Evolutionary conservation across 2,113 vertebrate species (phyloP), one percentile per base, ranked within the genome.

Genomic region (Puffinus mauretanicus): DNA sequence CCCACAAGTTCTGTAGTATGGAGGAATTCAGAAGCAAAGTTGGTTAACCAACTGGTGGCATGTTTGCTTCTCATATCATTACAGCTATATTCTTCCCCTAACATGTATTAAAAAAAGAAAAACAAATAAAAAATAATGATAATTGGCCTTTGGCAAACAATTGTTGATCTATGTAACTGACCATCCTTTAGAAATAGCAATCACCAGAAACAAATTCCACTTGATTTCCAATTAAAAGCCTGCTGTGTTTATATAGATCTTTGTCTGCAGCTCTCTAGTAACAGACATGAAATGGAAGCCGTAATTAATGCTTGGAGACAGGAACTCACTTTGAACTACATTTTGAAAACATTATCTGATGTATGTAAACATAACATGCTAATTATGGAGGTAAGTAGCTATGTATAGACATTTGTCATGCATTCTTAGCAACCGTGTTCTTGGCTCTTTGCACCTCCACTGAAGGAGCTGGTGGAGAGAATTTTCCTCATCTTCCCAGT

Each of bases 271-370:
- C 89, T 94, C 66, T 96, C 89, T 69, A 96, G 81, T 89, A 97
- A 95, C 93, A 96, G 94, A 95, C 85, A 89, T 79, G 81, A 97
- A 97, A 91, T 85, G 78, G 93, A 94, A 97, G 89, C 73, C 77
- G 86, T 93, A 97, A 97, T 96, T 96, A 97, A 93, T 36, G 91
- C 89, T 95, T 62, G 73, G 91, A 95, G 96, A 93, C 94, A 91
- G 86, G 80, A 97, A 91, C 79, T 95, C 62, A 14, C 82, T 95
- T 94, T 73, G 93, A 95, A 92, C 70, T 16, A 3, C 83, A 80
- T 85, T 94, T 80, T 87, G 78, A 95, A 96, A 97, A 95, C 66
- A 76, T 89, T 94, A 89, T 87, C 94, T 95, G 78, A 93, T 92
- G 80, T 60, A 80, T 88, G 73, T 58, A 89, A 89, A 93, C 66